Base-by-base conservation (phyloP, 2,888 invertebrate genomes). In the Drymonia ruficornis region DNA sequence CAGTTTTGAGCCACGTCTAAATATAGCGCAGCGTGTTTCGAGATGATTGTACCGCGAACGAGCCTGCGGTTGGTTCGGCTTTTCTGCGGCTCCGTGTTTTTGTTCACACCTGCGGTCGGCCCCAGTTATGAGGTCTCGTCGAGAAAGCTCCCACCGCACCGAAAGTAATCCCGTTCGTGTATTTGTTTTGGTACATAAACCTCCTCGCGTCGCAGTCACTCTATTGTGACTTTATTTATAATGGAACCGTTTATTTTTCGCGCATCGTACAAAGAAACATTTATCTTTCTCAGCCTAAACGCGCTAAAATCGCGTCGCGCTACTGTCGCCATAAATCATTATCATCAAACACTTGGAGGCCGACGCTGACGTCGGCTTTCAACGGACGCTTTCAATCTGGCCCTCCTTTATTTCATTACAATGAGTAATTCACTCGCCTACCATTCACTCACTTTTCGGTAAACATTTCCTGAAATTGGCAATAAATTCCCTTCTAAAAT, bases 321-420 rank as follows among this genome's bases (percentile, higher is more conserved):
- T 83, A 80, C 84, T 82, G 88, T 86, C 86, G 81, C 79, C 86
- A 89, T 91, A 89, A 91, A 91, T 92, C 90, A 91, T 91, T 90
- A 89, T 80, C 89, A 87, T 88, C 88, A 89, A 87, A 86, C 86
- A 82, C 78, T 75, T 82, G 80, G 76, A 68, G 76, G 72, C 73
- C 73, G 45, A 16, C 40, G 74, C 55, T 67, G 80, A 81, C 81
- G 83, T 84, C 86, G 83, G 81, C 86, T 89, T 90, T 88, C 87
- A 89, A 86, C 85, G 85, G 86, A 84, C 86, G 86, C 84, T 87
- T 90, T 89, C 90, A 90, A 90, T 91, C 88, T 88, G 84, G 82
- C 82, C 68, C 74, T 86, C 88, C 84, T 89, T 91, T 91, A 90
- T 91, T 88, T 86, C 80, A 89, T 91, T 87, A 91, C 90, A 91